These are phyloP conservation scores for Chloroceryle aenea DNA, from an alignment of 2,113 vertebrate genomes.

Conservation along the genomic window DNA sequence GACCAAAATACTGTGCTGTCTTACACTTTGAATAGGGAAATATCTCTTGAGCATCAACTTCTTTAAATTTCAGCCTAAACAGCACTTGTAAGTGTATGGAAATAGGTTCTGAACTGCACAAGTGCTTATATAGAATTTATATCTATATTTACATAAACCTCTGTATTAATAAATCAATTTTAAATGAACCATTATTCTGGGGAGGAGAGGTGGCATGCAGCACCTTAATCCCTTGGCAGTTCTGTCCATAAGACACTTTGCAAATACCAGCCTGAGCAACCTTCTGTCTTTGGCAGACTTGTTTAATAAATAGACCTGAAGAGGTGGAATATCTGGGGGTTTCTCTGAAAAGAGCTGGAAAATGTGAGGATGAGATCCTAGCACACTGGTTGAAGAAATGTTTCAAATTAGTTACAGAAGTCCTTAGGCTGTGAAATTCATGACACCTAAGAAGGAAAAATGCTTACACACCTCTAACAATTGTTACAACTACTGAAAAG, in stretches of 20 bases:
- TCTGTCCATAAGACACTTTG: neutral
- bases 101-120: neutral
- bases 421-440: neutral
- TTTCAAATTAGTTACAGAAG: neutral
- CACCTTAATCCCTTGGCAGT: neutral
- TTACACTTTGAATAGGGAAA: neutral
- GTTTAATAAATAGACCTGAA: neutral
- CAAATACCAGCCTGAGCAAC: neutral
- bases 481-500: neutral
- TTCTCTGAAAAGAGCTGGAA: neutral
- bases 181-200: neutral
- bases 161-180: neutral
- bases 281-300: neutral
- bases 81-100: neutral
- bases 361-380: neutral
- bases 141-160: neutral
- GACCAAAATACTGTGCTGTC: neutral
- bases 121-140: neutral
- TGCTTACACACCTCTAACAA: neutral
- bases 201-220: neutral
- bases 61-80: neutral
- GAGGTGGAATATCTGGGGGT: fast-evolving
- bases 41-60: neutral
- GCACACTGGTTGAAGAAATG: neutral
- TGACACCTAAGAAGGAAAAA: neutral